These are phyloP conservation scores for Rhysida immarginata DNA, from an alignment of 1,140 invertebrate genomes.

Conservation along the genomic window DNA sequence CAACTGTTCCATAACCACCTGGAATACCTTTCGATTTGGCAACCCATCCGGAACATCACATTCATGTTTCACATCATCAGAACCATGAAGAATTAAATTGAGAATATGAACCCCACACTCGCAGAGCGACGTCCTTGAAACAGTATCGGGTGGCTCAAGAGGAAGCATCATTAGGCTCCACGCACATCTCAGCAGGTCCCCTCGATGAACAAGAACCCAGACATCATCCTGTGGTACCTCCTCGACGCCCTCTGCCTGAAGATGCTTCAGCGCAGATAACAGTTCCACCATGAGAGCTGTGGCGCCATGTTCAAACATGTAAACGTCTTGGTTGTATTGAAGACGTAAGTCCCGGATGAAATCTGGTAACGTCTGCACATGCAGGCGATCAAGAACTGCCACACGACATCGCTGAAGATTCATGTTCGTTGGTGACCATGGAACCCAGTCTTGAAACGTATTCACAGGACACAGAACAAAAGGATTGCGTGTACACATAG, in stretches of 20 bases:
- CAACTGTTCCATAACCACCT: constrained; percentile 18
- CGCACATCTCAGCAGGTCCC: background rate
- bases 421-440: no score
- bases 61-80: constrained; percentile 9
- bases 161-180: background rate
- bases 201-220: constrained; percentile 35
- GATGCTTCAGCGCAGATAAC: constrained; percentile 57
- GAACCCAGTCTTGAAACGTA: constrained; percentile 58
- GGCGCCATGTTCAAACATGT: constrained; percentile 29
- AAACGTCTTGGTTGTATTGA: background rate
- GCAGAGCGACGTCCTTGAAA: constrained; percentile 29
- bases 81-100: constrained; percentile 42
- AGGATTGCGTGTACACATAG: constrained; percentile 30
- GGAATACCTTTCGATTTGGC: constrained; percentile 16
- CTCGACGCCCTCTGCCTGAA: constrained; percentile 69
- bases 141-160: background rate
- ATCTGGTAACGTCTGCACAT: constrained; percentile 28
- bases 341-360: background rate
- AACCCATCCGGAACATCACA: constrained; percentile 14
- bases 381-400: constrained; percentile 48
- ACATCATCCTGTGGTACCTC: constrained; percentile 49
- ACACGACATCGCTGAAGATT: constrained; percentile 28
- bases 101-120: constrained; percentile 55
- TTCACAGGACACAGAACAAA: constrained; percentile 51
- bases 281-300: constrained; percentile 61